phyloP scores from a whole-genome alignment of 1,140 invertebrate genomes.

The Drosophila paulistorum region DNA sequence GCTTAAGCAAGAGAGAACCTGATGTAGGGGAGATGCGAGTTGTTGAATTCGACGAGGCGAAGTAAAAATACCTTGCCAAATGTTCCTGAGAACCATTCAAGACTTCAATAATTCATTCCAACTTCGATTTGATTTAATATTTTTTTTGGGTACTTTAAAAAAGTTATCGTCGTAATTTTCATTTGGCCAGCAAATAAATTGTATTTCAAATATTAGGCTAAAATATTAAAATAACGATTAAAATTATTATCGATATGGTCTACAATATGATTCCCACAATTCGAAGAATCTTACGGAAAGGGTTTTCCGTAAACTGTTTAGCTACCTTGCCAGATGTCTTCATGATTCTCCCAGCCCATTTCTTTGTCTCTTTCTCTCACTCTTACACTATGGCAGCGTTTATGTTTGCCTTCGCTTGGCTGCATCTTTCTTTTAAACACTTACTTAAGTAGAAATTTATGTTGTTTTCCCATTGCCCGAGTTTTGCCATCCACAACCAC shows the following conservation, averaged over 20 bases:
- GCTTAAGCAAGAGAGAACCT: constrained; percentile 26
- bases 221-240: no score
- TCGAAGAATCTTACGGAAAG: background rate
- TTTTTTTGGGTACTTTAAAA: no score
- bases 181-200: no score
- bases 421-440: constrained; percentile 77
- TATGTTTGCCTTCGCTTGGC: constrained; percentile 42
- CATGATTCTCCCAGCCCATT: background rate
- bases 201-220: no score
- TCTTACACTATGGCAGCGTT: background rate
- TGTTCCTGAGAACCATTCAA: no score
- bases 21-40: constrained; percentile 7
- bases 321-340: background rate
- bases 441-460: constrained; percentile 81
- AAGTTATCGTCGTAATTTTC: no score
- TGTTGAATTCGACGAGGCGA: background rate
- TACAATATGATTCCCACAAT: background rate
- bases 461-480: constrained; percentile 62
- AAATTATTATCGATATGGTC: no score
- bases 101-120: no score
- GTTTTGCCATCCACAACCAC: constrained; percentile 9
- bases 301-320: background rate
- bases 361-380: background rate
- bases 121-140: no score
- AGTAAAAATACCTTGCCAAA: background rate